These are phyloP conservation scores for Phortica magna DNA, from an alignment of 2,888 invertebrate species.

Conservation along the genomic window DNA sequence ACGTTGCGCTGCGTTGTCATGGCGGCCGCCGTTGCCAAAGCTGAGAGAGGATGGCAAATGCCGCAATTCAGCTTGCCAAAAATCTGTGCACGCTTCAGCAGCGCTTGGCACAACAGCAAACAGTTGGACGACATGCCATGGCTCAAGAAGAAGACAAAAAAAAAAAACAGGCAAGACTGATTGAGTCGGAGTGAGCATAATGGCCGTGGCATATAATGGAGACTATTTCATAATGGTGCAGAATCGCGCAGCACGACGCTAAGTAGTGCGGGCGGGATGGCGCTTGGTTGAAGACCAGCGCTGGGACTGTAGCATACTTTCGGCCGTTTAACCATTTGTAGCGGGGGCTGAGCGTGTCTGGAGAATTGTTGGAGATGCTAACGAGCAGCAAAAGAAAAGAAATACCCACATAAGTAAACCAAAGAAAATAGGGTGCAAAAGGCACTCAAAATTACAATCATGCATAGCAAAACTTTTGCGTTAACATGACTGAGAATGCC, in stretches of 20 bases:
- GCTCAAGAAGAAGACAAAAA: not conserved
- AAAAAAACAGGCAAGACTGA: not conserved
- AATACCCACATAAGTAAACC: not conserved
- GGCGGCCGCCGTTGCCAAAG: constrained; percentile 8
- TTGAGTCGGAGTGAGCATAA: not conserved
- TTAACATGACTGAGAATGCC: not conserved
- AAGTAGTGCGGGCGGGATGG: not conserved
- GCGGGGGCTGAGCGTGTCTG: not conserved
- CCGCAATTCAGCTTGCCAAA: constrained; percentile 21
- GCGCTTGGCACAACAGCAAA: not conserved
- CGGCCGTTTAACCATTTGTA: not conserved
- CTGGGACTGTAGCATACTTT: not conserved
- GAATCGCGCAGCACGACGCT: constrained; percentile 21
- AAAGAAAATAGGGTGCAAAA: not conserved
- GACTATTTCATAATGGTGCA: constrained; percentile 65
- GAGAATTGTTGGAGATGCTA: not conserved
- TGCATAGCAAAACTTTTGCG: constrained; percentile 9
- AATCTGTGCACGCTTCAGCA: constrained; percentile 13
- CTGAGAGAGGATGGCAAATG: not conserved
- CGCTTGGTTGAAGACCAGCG: not conserved
- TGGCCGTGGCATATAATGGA: constrained; percentile 59
- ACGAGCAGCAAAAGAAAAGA: not conserved
- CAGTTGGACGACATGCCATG: not conserved
- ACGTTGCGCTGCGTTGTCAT: constrained; percentile 25
- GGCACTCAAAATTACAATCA: constrained; percentile 28